Base-by-base conservation (phyloP, 2,888 invertebrate genomes). In the Euplagia quadripunctaria region DNA sequence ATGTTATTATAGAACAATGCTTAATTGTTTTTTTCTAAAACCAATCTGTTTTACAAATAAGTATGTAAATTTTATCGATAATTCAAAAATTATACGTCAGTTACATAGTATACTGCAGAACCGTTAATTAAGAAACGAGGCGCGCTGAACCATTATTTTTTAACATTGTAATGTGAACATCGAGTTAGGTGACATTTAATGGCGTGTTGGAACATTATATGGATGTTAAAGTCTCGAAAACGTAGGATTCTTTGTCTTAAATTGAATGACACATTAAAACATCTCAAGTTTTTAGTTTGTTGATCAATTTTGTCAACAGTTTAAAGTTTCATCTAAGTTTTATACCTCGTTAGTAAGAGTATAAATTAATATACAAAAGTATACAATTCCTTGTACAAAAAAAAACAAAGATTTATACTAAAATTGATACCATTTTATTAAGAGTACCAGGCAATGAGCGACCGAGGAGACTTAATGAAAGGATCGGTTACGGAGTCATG, bases 401-500 rank as follows among this genome's bases (percentile, higher is more conserved):
- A 74, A 71, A 46, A 74, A 71, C 65, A 70, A 74, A 71, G 74
- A 77, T 79, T 78, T 76, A 73, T 85, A 86, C 82, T 83, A 80
- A 83, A 84, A 85, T 86, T 84, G 87, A 87, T 84, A 84, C 75
- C 85, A 87, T 87, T 86, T 83, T 85, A 86, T 88, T 89, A 90
- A 89, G 87, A 85, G 81, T 86, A 89, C 89, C 87, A 90, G 87
- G 88, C 87, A 77, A 81, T 78, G 83, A 85, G 87, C 87, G 82
- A 85, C 77, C 84, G 89, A 89, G 88, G 88, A 88, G 89, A 86
- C 82, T 84, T 94, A 93, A 94, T 93, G 92, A 94, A 92, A 90
- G 92, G 89, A 92, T 94, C 93, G 90, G 92, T 94, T 93, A 88
- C 93, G 83, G 92, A 83, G 86, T 94, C 92, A 82, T 84, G 91